phyloP scores from a whole-genome alignment of 1,140 invertebrate species.

The Saxidomus purpurata region DNA sequence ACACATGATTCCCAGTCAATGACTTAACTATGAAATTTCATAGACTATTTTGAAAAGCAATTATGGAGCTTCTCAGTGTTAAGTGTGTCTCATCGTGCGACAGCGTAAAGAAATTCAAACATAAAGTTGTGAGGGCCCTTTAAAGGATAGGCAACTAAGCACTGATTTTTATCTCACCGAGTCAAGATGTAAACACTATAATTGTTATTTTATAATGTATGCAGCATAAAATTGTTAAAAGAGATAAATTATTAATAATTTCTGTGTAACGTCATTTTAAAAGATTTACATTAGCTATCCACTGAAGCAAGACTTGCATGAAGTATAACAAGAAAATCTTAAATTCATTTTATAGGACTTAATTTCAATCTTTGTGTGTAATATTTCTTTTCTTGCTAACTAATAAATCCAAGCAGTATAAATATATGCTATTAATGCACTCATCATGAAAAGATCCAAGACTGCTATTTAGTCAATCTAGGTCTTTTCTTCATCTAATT shows the following conservation, averaged over 20 bases:
- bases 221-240: neutral
- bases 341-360: neutral
- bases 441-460: neutral
- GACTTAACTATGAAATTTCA: too few relatives aligned
- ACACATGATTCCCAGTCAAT: too few relatives aligned
- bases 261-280: neutral
- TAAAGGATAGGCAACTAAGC: too few relatives aligned
- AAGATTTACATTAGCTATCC: neutral
- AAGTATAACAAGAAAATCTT: neutral
- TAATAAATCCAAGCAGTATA: neutral
- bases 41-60: too few relatives aligned
- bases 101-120: too few relatives aligned
- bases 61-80: too few relatives aligned
- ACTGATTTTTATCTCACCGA: too few relatives aligned
- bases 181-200: neutral
- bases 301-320: neutral
- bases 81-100: too few relatives aligned
- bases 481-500: neutral
- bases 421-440: neutral
- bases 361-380: neutral
- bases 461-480: constrained; percentile 11
- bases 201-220: neutral
- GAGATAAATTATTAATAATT: neutral
- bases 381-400: neutral
- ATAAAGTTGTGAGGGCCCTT: too few relatives aligned